A percentile compares a stretch with the other conserved stretches of the same genome.
Conservation (phyloP, 2,113 vertebrate genomes). For the Ictidomys tridecemlineatus region DNA sequence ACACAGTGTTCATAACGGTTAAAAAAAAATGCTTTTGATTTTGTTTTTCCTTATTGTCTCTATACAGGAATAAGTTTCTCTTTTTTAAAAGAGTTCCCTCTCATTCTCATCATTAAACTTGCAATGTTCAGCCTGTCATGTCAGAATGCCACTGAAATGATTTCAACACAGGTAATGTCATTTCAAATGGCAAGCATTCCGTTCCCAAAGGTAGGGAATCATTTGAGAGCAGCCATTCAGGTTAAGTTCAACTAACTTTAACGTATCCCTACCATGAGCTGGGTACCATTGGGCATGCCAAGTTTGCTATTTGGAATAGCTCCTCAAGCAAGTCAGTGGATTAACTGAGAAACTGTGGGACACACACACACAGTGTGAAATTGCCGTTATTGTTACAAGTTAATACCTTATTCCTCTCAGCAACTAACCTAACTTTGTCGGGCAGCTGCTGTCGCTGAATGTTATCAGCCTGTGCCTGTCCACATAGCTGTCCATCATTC, state of each 20-base stretch:
- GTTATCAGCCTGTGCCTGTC: not conserved
- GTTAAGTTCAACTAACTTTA: not conserved
- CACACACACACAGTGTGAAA: not conserved
- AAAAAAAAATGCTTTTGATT: no score
- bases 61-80: not conserved
- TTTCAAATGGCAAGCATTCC: not conserved
- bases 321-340: not conserved
- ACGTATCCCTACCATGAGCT: not conserved
- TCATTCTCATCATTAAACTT: not conserved
- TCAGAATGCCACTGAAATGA: not conserved
- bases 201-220: not conserved
- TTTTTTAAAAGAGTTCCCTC: not conserved
- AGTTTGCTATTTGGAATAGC: not conserved
- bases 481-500: not conserved
- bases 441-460: not conserved
- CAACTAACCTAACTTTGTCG: not conserved
- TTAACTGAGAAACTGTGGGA: not conserved
- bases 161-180: not conserved
- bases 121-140: not conserved
- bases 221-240: not conserved
- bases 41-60: not conserved
- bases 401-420: conserved; percentile 8
- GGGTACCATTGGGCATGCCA: not conserved
- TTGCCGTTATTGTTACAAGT: not conserved
- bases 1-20: conserved; percentile 69